Percentiles rank a stretch among this genome's conserved stretches.
Evolutionary conservation across 2,797 vertebrate species (phyloP).

Genomic region (Gambusia yucatana): DNA sequence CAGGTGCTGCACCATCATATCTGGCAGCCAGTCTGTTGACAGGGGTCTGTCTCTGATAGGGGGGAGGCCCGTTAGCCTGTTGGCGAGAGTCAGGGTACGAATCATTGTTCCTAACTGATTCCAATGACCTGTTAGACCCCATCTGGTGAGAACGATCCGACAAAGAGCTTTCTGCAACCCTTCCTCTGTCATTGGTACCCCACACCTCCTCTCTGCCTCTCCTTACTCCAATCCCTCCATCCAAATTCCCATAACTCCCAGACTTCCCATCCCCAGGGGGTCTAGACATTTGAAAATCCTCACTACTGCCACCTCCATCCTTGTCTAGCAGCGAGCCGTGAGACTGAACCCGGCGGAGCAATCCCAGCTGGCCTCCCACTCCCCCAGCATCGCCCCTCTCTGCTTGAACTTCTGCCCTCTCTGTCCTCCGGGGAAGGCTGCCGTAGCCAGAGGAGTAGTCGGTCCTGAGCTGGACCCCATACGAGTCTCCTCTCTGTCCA

Average conservation of each 20-base stretch:
- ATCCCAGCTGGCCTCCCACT: slow-evolving; percentile 52
- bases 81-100: slow-evolving; percentile 45
- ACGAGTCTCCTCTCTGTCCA: slow-evolving; percentile 87
- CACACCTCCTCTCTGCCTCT: slow-evolving; percentile 46
- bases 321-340: slow-evolving; percentile 86
- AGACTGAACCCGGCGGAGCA: slow-evolving; percentile 86
- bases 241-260: slow-evolving; percentile 80
- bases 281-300: slow-evolving; percentile 63
- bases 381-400: slow-evolving; percentile 37
- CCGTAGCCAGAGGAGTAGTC: slow-evolving; percentile 60
- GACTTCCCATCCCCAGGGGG: slow-evolving; percentile 70
- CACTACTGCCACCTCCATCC: slow-evolving; percentile 54
- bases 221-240: slow-evolving; percentile 69
- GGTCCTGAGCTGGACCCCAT: slow-evolving; percentile 90
- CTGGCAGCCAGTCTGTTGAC: slow-evolving; percentile 84
- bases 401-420: slow-evolving; percentile 45
- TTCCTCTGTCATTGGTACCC: slow-evolving; percentile 23
- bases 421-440: slow-evolving; percentile 80
- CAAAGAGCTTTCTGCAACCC: slow-evolving; percentile 47
- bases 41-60: slow-evolving; percentile 68
- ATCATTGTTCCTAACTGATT: slow-evolving; percentile 42
- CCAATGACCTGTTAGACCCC: slow-evolving; percentile 68
- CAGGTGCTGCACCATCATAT: slow-evolving; percentile 74
- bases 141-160: slow-evolving; percentile 66
- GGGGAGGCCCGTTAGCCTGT: slow-evolving; percentile 37